Evolutionary conservation across 2,113 vertebrate genomes (phyloP), one percentile per base, ranked within the genome.

Genomic region (Cichladusa arquata): DNA sequence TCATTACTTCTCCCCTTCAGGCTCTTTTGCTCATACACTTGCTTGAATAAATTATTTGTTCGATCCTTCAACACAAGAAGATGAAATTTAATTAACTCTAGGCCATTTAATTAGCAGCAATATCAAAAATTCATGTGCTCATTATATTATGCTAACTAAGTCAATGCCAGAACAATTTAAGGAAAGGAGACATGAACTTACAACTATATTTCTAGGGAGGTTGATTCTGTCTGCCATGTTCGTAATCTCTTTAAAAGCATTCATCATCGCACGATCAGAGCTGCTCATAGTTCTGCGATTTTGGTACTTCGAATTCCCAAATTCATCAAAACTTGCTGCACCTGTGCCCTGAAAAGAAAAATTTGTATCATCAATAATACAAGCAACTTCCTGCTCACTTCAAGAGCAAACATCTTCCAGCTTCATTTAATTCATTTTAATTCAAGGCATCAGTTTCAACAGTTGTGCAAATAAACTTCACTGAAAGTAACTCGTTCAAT

Each of bases 41-140:
- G 99, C 96, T 99, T 99, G 98, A 99, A 99, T 97, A 99, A 98
- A 98, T 99, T 99, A 98, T 99, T 99, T 95, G 99, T 99, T 98
- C 99, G 98, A 98, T 99, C 99, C 99, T 99, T 98, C 95, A 96
- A 97, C 86, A 48, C 42, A 98, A 95, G 96, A 94, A 95, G 93
- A 97, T 44, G 51, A 96, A 95, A 94, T 97, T 97, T 97, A 98
- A 98, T 98, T 96, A 98, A 97, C 88, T 97, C 82, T 72, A 96
- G 96, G 90, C 95, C 94, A 96, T 95, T 98, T 97, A 97, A 97
- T 98, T 97, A 97, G 96, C 66, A 97, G 77, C 76, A 96, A 61
- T 96, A 98, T 97, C 96, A 98, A 98, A 98, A 97, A 97, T 97
- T 96, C 92, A 97, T 93, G 72, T 84, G 84, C 86, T 98, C 94